phyloP scores from a whole-genome alignment of 1,140 invertebrate genomes.

The Eupristina koningsbergeri region DNA sequence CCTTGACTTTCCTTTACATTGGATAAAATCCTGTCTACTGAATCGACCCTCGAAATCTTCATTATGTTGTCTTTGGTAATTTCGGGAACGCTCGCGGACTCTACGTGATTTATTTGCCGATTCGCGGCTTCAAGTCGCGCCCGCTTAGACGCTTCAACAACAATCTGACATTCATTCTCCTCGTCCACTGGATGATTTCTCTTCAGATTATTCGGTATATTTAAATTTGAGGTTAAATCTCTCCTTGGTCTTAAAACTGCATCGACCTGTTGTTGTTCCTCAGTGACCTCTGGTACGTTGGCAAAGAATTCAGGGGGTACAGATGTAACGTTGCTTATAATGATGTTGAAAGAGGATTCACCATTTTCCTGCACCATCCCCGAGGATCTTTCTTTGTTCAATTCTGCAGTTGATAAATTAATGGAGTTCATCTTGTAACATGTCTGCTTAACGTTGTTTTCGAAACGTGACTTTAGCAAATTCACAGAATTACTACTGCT shows the following conservation, averaged over 20 bases:
- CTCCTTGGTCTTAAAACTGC: background rate
- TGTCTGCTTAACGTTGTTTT: background rate
- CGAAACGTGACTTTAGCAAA: background rate
- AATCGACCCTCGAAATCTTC: constrained; percentile 27
- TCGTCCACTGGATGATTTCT: constrained; percentile 33
- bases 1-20: constrained; percentile 19
- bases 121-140: constrained; percentile 33
- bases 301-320: constrained; percentile 53
- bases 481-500: constrained; percentile 10
- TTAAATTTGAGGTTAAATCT: background rate
- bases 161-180: background rate
- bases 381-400: background rate
- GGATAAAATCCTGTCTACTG: background rate
- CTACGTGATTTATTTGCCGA: constrained; percentile 13
- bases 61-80: background rate
- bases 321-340: constrained; percentile 62
- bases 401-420: background rate
- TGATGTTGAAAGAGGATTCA: constrained; percentile 56
- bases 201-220: constrained; percentile 7
- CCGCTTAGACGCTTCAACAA: constrained; percentile 16
- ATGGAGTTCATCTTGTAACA: background rate
- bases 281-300: constrained; percentile 11
- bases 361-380: constrained; percentile 2
- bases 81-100: background rate
- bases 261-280: background rate